Base-by-base conservation (phyloP, 2,888 invertebrate species). In the Lucinisca nassula region DNA sequence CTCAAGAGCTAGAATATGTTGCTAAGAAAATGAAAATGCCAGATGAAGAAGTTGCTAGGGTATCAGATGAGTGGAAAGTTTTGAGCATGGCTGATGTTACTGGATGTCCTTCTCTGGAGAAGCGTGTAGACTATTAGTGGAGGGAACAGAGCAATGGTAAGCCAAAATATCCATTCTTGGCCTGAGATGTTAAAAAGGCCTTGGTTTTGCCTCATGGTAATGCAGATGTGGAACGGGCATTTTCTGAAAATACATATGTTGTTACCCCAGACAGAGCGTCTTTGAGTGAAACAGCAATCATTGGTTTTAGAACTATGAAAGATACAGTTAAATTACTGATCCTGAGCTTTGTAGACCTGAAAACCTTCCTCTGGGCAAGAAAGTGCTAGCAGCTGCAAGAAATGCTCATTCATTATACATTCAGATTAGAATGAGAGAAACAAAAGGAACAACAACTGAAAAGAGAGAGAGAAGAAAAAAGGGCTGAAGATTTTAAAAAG, bases 161-260 rank as follows among this genome's bases (percentile, higher is more conserved):
- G 45, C 61, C 10, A 10, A 61, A 61, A 61, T 61, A 61, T n/a
- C 21, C 40, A 40, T 32, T 40, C 17, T 49, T 74, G 45, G 17
- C 27, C 12, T 21, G 45, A 35, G 40, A 40, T 10, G 74, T 83
- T 30, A 85, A 83, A 45, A 80, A 78, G 30, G 85, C 81, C 21
- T 45, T 85, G 10, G 83, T 85, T 24, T 49, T 85, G 40, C 76
- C 85, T 24, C 85, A 88, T 83, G 84, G 81, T 32, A 88, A 85
- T 79, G 84, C 70, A 58, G 82, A 88, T 82, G 76, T 84, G 55
- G 78, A 87, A 74, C 84, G 82, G n/a, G 21, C 32, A 27, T 35
- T 74, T 14, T 74, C 74, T n/a, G 74, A 12, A n/a, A 74, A 74
- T 45, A 49, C 27, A 8, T 27, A 32, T 37, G 72, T 72, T 72